Conservation (phyloP, 2,113 vertebrate genomes). For the Aldabrachelys gigantea region DNA sequence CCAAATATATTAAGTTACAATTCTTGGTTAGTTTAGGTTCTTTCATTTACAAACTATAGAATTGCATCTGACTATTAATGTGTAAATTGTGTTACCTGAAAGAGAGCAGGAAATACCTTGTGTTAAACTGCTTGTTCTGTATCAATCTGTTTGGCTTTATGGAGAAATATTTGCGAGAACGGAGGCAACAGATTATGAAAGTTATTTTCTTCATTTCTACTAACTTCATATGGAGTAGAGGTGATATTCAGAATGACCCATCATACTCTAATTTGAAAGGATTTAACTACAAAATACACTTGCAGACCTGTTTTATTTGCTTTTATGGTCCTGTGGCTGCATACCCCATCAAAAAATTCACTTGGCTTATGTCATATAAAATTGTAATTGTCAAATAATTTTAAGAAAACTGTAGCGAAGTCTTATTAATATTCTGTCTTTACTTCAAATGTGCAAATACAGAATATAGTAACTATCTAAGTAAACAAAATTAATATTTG, state of each 20-base stretch:
- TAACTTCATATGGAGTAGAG: neutral
- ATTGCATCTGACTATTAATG: neutral
- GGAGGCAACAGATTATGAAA: neutral
- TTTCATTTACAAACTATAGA: neutral
- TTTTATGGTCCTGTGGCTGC: constrained; percentile 2
- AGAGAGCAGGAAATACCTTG: neutral
- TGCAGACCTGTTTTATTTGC: constrained; percentile 20
- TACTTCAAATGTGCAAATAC: neutral
- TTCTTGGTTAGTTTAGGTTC: neutral
- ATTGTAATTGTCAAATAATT: constrained; percentile 27
- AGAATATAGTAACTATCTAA: neutral
- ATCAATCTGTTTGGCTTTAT: neutral
- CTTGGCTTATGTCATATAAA: constrained; percentile 4
- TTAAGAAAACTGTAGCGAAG: constrained; percentile 4
- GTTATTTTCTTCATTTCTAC: neutral
- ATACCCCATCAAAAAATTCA: neutral
- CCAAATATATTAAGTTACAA: neutral
- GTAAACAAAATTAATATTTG: neutral
- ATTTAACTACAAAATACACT: neutral
- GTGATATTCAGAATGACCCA: neutral
- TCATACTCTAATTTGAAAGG: neutral
- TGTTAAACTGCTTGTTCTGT: neutral
- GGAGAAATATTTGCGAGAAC: neutral
- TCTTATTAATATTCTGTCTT: neutral
- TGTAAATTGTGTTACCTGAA: neutral